Evolutionary conservation across 2,797 vertebrate genomes (phyloP).

Genomic region (Eremophila alpestris): DNA sequence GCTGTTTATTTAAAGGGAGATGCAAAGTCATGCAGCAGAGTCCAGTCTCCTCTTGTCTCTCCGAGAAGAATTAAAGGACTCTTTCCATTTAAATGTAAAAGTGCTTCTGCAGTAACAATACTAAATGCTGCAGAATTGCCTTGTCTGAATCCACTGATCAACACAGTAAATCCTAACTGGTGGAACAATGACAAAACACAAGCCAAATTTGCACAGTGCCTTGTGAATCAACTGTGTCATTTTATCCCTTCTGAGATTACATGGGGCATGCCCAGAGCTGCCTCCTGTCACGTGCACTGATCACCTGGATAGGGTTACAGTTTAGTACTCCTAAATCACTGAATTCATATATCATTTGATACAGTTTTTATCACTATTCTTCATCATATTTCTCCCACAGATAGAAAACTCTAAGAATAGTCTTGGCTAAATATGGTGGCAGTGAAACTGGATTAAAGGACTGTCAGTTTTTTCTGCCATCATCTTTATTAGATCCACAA

Average conservation of each 20-base stretch:
- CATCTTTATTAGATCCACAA: background rate
- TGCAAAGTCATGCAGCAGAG: background rate
- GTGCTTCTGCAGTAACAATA: background rate
- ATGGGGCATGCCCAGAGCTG: background rate
- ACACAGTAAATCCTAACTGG: background rate
- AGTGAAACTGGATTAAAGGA: background rate
- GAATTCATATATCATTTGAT: background rate
- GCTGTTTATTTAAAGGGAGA: background rate
- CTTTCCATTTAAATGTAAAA: background rate
- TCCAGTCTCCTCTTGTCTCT: background rate
- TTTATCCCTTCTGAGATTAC: background rate
- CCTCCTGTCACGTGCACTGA: background rate
- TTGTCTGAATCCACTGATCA: background rate
- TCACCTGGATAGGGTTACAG: background rate
- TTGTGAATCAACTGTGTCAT: background rate
- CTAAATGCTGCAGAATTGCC: background rate
- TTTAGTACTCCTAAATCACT: background rate
- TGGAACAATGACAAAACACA: background rate
- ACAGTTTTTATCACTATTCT: background rate
- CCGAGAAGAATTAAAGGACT: background rate
- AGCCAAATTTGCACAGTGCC: background rate
- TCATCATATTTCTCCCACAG: background rate
- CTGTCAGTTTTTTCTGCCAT: background rate
- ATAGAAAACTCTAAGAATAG: background rate
- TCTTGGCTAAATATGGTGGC: background rate